phyloP scores from a whole-genome alignment of 2,113 vertebrate species.

The Caranx ignobilis region DNA sequence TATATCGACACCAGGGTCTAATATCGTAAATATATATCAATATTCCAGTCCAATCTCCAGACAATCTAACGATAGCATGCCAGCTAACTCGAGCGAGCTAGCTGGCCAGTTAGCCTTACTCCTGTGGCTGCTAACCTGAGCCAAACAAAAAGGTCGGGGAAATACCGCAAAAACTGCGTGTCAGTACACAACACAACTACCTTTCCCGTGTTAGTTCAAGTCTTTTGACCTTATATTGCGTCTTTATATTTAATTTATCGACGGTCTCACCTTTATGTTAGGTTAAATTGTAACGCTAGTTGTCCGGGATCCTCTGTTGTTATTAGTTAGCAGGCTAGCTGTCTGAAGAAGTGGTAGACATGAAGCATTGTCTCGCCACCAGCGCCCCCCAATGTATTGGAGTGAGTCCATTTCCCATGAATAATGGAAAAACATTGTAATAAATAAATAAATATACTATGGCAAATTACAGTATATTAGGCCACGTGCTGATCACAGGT shows the following conservation, averaged over 20 bases:
- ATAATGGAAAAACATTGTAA: too few relatives aligned
- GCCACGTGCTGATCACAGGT: too few relatives aligned
- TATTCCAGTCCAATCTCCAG: not conserved
- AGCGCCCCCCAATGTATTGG: conserved; percentile 55
- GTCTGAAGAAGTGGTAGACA: conserved; percentile 25
- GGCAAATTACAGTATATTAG: too few relatives aligned
- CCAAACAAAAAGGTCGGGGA: conserved; percentile 55
- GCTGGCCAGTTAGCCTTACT: conserved; percentile 41
- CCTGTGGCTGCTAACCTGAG: conserved; percentile 53
- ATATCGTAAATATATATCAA: not conserved
- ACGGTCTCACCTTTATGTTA: conserved; percentile 59
- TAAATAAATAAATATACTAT: too few relatives aligned
- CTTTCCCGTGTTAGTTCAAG: not conserved
- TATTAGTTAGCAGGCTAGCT: conserved; percentile 71
- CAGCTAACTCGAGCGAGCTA: conserved; percentile 41
- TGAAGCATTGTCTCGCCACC: not conserved
- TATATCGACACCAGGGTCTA: not conserved
- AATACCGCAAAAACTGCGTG: not conserved
- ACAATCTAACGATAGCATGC: conserved; percentile 35
- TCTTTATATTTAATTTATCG: not conserved
- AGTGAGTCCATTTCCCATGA: not conserved
- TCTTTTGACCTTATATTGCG: rapidly evolving
- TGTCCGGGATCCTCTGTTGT: conserved; percentile 71
- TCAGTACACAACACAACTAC: not conserved
- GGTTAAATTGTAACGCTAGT: conserved; percentile 51